phyloP scores from a whole-genome alignment of 2,113 vertebrate genomes.

The Gopherus flavomarginatus region DNA sequence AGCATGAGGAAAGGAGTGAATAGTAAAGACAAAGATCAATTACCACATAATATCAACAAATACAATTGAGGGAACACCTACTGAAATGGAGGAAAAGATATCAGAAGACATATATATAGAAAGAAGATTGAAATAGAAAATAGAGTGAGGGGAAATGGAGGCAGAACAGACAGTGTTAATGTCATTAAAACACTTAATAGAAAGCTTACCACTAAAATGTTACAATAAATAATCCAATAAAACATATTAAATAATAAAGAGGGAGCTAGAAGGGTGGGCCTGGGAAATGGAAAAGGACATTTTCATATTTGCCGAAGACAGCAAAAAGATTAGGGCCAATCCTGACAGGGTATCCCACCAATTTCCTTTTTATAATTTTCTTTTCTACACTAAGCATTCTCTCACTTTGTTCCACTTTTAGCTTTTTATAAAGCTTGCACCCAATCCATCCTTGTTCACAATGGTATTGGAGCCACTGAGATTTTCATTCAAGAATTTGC shows the following conservation, averaged over 20 bases:
- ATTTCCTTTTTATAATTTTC: neutral
- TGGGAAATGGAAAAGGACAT: too few relatives aligned
- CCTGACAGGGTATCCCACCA: too few relatives aligned
- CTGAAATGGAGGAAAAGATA: too few relatives aligned
- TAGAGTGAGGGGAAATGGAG: neutral
- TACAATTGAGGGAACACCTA: too few relatives aligned
- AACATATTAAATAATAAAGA: neutral
- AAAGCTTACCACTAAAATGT: neutral
- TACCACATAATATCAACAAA: too few relatives aligned
- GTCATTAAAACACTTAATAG: neutral
- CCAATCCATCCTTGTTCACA: neutral
- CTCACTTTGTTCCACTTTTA: neutral
- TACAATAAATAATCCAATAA: neutral
- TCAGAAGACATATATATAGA: too few relatives aligned
- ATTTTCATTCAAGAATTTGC: neutral
- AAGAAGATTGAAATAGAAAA: neutral
- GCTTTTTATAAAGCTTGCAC: neutral
- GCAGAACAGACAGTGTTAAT: neutral
- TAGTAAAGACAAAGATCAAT: too few relatives aligned
- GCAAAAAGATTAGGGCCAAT: too few relatives aligned
- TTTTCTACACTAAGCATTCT: neutral
- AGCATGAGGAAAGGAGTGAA: too few relatives aligned
- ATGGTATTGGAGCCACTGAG: too few relatives aligned
- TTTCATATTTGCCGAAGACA: too few relatives aligned
- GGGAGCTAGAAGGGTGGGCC: neutral